Evolutionary conservation across 2,113 vertebrate species (phyloP), one percentile per base, ranked within the genome.

Genomic region (Charina bottae): DNA sequence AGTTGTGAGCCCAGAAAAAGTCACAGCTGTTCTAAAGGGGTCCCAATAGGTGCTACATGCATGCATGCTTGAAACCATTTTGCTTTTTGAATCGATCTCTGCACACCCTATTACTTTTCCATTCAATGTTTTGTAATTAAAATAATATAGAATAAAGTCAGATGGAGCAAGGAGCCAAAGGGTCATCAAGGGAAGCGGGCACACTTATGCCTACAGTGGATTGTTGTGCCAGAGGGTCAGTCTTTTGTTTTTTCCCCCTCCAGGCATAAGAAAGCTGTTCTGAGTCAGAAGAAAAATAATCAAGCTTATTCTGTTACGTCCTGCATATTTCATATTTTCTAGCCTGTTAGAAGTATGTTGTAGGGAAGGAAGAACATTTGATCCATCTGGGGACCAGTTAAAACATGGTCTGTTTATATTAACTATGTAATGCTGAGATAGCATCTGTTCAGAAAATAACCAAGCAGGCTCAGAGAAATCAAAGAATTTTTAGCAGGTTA

Each of bases 381-480:
- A 8, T 92, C 26, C n/a, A 11, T 55, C 84, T 89, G 21, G 62
- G 37, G 26, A 60, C 56, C 37, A 93, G 0, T 90, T 83, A 24
- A 68, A 58, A 55, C 23, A 54, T 17, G 2, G 0, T 56, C 64
- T 42, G 86, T 84, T 89, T 62, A 10, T 17, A 23, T 4, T 56
- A 88, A 21, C n/a, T 58, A 19, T 0, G 0, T 90, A 60, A 64
- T 95, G 95, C 96, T 97, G 97, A 96, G 95, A 64, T 93, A 92
- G 92, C 19, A 83, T 96, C 97, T 97, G 92, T 64, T 87, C 94
- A 91, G 92, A n/a, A 92, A 91, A 33, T 23, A 94, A 91, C 83
- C 96, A 96, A 93, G 93, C 94, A 24, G 10, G 91, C 42, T 87
- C 86, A 86, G 95, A 96, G 93, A n/a, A 87, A 86, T 19, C 2